Percentiles rank a stretch among this genome's conserved stretches.
phyloP scores from a whole-genome alignment of 1,140 invertebrate species.

The Drosophila obscura region DNA sequence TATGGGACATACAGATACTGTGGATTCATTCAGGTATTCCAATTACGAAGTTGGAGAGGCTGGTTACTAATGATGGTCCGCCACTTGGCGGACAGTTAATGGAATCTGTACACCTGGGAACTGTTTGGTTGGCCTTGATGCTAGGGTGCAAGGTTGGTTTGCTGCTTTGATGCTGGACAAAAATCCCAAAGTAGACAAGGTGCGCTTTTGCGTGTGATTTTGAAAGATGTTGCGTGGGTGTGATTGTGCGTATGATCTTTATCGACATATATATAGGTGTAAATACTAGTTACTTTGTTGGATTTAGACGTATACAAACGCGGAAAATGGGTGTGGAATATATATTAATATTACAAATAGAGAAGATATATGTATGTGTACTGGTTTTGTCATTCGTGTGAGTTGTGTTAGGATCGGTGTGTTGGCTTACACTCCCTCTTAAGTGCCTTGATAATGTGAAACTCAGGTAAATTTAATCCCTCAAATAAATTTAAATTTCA shows the following conservation, averaged over 20 bases:
- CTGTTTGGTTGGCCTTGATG: constrained; percentile 67
- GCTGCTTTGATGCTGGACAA: constrained; percentile 37
- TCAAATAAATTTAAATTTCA: not conserved
- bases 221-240: constrained; percentile 8
- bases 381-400: constrained; percentile 42
- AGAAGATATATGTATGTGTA: constrained; percentile 32
- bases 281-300: constrained; percentile 24
- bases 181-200: constrained; percentile 8
- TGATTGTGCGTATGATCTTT: constrained; percentile 25
- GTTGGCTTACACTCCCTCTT: constrained; percentile 1
- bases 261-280: constrained; percentile 6
- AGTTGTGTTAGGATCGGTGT: constrained; percentile 54
- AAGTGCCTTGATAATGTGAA: not conserved
- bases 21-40: constrained; percentile 11
- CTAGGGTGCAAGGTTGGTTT: constrained; percentile 75
- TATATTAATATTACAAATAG: constrained; percentile 52
- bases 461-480: not conserved
- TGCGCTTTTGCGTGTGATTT: constrained; percentile 29
- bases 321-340: constrained; percentile 81
- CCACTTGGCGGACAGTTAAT: not conserved
- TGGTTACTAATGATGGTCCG: constrained; percentile 14
- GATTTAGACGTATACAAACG: constrained; percentile 59
- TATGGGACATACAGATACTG: not conserved
- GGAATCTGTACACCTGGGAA: constrained; percentile 19
- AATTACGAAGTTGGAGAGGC: not conserved